phyloP scores from a whole-genome alignment of 1,140 invertebrate genomes.

The Aphaenogaster ashmeadi region DNA sequence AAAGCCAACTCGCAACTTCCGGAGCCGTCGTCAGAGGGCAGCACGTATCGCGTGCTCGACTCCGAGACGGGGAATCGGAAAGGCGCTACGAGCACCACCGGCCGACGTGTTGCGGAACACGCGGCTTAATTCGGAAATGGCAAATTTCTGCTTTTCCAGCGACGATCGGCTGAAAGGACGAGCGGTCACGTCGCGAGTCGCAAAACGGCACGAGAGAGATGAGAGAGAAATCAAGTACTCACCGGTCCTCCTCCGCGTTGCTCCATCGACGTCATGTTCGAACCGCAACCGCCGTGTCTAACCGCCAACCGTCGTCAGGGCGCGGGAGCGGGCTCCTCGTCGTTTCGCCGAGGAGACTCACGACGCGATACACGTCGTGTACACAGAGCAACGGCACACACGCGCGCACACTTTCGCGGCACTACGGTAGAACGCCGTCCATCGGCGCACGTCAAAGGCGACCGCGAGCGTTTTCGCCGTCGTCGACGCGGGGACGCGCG shows the following conservation, averaged over 20 bases:
- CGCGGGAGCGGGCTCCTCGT: slow-evolving; percentile 7
- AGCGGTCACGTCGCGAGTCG: background rate
- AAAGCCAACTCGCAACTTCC: background rate
- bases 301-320: slow-evolving; percentile 59
- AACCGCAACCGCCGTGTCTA: slow-evolving; percentile 48
- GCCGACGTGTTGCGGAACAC: slow-evolving; percentile 69
- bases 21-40: background rate
- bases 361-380: slow-evolving; percentile 18
- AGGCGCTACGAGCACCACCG: slow-evolving; percentile 70
- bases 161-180: background rate
- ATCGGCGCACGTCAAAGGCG: background rate
- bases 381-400: slow-evolving; percentile 1
- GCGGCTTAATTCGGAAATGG: slow-evolving; percentile 45
- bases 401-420: slow-evolving; percentile 10
- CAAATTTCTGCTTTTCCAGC: slow-evolving; percentile 20
- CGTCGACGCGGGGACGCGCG: background rate
- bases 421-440: background rate
- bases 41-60: slow-evolving; percentile 1
- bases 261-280: slow-evolving; percentile 31
- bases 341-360: slow-evolving; percentile 31
- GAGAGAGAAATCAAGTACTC: background rate
- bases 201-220: background rate
- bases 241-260: background rate
- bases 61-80: background rate
- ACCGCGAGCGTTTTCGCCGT: background rate